Evolutionary conservation across 2,888 invertebrate species (phyloP).

Genomic region (Aplocera efformata): DNA sequence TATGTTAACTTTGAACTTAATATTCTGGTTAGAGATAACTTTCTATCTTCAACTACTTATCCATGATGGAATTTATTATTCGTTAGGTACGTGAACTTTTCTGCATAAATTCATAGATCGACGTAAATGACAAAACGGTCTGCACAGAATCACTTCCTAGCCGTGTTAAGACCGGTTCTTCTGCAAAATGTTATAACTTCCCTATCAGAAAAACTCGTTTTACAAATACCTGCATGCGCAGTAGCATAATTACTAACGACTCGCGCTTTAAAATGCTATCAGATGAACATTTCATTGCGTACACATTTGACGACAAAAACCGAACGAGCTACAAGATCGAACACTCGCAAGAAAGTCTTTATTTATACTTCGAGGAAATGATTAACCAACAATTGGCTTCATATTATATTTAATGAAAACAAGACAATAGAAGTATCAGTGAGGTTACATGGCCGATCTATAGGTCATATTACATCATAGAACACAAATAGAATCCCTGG

Average conservation of each 20-base stretch:
- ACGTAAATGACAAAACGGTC: slow-evolving; percentile 45
- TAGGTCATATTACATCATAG: slow-evolving; percentile 68
- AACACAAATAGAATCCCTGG: slow-evolving; percentile 75
- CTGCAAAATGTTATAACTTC: slow-evolving; percentile 54
- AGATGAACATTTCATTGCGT: slow-evolving; percentile 28
- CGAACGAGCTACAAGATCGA: slow-evolving; percentile 25
- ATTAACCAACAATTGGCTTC: slow-evolving; percentile 34
- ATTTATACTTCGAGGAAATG: slow-evolving; percentile 27
- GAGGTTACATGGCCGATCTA: slow-evolving; percentile 51
- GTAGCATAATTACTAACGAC: slow-evolving; percentile 42
- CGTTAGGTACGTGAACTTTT: slow-evolving; percentile 43
- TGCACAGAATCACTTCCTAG: slow-evolving; percentile 46
- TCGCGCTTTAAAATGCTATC: slow-evolving; percentile 35
- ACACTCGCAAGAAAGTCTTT: slow-evolving; percentile 27
- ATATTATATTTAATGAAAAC: slow-evolving; percentile 30
- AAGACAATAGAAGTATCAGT: slow-evolving; percentile 45
- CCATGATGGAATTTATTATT: slow-evolving; percentile 47
- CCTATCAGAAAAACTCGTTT: slow-evolving; percentile 52
- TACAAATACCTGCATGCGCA: slow-evolving; percentile 33
- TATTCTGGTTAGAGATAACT: slow-evolving; percentile 46
- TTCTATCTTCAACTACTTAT: slow-evolving; percentile 50
- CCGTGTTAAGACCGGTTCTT: slow-evolving; percentile 50
- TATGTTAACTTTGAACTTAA: slow-evolving; percentile 28
- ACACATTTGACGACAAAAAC: slow-evolving; percentile 25
- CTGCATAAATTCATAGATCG: slow-evolving; percentile 40